phyloP scores from a whole-genome alignment of 2,797 vertebrate species.

The Acrocephalus scirpaceus region DNA sequence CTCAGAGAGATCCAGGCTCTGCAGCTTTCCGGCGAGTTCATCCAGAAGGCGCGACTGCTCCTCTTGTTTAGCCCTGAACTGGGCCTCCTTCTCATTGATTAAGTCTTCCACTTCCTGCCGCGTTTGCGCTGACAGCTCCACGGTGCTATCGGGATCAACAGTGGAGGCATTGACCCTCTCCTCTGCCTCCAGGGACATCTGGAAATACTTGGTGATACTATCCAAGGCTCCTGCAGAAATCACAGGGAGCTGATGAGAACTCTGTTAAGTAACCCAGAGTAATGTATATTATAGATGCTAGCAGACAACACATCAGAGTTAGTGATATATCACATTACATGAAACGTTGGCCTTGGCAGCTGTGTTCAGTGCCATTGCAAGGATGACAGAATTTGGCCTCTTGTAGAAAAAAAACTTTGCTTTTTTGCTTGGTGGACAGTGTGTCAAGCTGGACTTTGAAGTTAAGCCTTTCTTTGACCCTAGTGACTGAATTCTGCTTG shows the following conservation, averaged over 20 bases:
- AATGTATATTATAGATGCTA: background rate
- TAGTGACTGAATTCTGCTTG: background rate
- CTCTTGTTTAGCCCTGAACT: slow-evolving; percentile 83
- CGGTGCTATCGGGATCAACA: slow-evolving; percentile 66
- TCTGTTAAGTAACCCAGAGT: background rate
- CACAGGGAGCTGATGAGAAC: background rate
- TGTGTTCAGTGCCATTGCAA: background rate
- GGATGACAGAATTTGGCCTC: background rate
- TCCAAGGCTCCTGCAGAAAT: slow-evolving; percentile 87
- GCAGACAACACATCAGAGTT: background rate
- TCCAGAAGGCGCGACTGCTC: slow-evolving; percentile 88
- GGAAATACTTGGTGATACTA: slow-evolving; percentile 89
- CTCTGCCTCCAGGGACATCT: slow-evolving; percentile 88
- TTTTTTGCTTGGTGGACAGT: background rate
- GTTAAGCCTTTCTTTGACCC: background rate
- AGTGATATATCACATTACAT: background rate
- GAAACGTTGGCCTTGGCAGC: background rate
- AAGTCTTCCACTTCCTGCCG: slow-evolving; percentile 83
- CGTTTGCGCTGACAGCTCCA: slow-evolving; percentile 79
- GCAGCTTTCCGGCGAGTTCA: slow-evolving; percentile 89
- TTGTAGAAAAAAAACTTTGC: background rate
- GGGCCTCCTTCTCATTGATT: slow-evolving; percentile 80
- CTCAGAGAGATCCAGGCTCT: slow-evolving; percentile 88
- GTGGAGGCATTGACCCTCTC: slow-evolving; percentile 86
- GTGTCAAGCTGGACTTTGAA: background rate